A percentile compares a stretch with the other conserved stretches of the same genome.
These are phyloP conservation scores for Pseudotriccus pelzelni DNA, from an alignment of 2,797 vertebrate genomes.

Conservation along the genomic window DNA sequence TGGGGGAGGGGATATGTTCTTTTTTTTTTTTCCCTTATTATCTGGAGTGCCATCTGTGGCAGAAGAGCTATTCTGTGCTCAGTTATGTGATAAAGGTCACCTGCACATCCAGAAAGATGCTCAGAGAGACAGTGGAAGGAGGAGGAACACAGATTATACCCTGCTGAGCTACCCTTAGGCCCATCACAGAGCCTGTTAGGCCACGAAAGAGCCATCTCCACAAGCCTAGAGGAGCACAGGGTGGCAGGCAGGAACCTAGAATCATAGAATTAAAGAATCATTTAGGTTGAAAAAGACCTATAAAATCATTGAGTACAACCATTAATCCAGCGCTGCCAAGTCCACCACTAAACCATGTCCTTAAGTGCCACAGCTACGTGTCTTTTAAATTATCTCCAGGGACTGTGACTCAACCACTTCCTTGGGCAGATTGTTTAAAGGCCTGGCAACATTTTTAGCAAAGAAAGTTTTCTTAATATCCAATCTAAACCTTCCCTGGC, in stretches of 20 bases:
- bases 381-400: not conserved
- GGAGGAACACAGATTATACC: not conserved
- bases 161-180: rapidly evolving
- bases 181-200: not conserved
- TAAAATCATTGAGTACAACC: not conserved
- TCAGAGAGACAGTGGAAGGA: not conserved
- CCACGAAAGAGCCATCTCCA: not conserved
- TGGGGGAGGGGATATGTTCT: not conserved
- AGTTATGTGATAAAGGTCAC: not conserved
- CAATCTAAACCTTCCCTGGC: not conserved
- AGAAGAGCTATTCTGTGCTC: not conserved
- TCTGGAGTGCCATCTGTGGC: not conserved
- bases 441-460: not conserved
- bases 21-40: not conserved
- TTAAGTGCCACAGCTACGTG: rapidly evolving
- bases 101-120: not conserved
- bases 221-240: not conserved
- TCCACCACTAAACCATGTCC: not conserved
- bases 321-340: not conserved
- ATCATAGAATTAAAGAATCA: not conserved
- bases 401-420: not conserved
- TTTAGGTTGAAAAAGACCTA: not conserved
- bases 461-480: not conserved
- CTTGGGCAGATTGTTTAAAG: not conserved
- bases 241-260: not conserved